Evolutionary conservation across 2,113 vertebrate genomes (phyloP), one percentile per base, ranked within the genome.

Genomic region (Nycticebus coucang): DNA sequence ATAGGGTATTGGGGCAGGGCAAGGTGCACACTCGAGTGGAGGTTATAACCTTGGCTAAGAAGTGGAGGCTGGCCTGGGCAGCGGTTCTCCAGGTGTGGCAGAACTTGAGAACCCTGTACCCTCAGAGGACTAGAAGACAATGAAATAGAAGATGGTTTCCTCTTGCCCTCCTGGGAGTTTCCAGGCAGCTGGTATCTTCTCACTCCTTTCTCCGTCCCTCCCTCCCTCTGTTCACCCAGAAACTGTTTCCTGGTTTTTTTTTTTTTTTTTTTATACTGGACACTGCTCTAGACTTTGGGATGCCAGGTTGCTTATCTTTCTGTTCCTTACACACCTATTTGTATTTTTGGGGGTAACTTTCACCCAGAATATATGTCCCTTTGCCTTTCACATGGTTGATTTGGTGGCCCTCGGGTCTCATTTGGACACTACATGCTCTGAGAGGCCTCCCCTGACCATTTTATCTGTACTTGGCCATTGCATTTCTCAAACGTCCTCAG

Each of bases 201-300:
- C 55, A 37, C 41, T 64, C 4, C 11, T 19, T 28, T 26, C 17
- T 50, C 53, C 10, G 18, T 8, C 21, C 15, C 24, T 59, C 28
- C 3, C 11, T 77, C 10, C 9, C n/a, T 64, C 13, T 28, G 0
- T 22, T 75, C 30, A 22, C 82, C 59, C 9, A 28, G 68, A 53
- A 18, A 37, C 22, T 33, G n/a, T 13, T 24, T 17, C 7, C 17
- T 0, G 8, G 7, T 41, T n/a, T n/a, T n/a, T n/a, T n/a, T n/a
- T n/a, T n/a, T 35, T 24, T 5, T 33, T 33, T 26, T 62, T 59
- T 28, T 7, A 9, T 2, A 1, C 13, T 24, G 2, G 71, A 45
- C 15, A 5, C 28, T 5, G 26, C 10, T 8, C 57, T 14, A 2
- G 28, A 15, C 4, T 7, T 5, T 0, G 28, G 30, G 13, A 3